These are phyloP conservation scores for Drosophila mimetica DNA, from an alignment of 2,888 invertebrate genomes.

Conservation along the genomic window DNA sequence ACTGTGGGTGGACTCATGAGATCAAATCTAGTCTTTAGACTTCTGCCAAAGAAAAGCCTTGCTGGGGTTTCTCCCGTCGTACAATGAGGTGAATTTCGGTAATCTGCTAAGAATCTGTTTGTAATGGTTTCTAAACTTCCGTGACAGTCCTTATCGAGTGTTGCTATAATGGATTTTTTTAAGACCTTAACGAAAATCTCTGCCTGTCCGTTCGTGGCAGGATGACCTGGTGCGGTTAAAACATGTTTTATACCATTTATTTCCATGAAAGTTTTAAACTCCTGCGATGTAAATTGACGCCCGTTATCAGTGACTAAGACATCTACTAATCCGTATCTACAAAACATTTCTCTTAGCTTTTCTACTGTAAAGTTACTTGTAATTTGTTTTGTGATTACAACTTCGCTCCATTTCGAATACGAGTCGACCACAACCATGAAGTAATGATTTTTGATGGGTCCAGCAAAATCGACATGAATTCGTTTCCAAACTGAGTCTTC, in stretches of 20 bases:
- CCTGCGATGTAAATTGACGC: not conserved
- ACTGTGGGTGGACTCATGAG: conserved; percentile 1
- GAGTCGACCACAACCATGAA: not conserved
- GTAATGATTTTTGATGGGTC: not conserved
- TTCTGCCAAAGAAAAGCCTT: not conserved
- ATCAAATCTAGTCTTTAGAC: not conserved
- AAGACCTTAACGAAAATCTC: not conserved
- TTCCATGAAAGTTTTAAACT: not conserved
- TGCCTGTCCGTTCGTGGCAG: not conserved
- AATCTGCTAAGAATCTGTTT: not conserved
- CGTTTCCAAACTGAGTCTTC: not conserved
- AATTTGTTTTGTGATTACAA: not conserved
- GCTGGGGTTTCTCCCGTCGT: no score
- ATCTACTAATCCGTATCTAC: conserved; percentile 39
- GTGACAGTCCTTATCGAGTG: not conserved
- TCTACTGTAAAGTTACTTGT: not conserved
- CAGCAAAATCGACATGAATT: not conserved
- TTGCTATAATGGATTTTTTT: not conserved
- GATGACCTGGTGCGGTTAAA: not conserved
- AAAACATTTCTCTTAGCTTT: conserved; percentile 3
- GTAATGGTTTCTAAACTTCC: not conserved
- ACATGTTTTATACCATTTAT: not conserved
- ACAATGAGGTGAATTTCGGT: conserved; percentile 1
- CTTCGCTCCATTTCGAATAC: not conserved
- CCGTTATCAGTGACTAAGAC: not conserved